These are phyloP conservation scores for Amphiprion clarkii DNA, from an alignment of 2,797 vertebrate species.

Conservation along the genomic window DNA sequence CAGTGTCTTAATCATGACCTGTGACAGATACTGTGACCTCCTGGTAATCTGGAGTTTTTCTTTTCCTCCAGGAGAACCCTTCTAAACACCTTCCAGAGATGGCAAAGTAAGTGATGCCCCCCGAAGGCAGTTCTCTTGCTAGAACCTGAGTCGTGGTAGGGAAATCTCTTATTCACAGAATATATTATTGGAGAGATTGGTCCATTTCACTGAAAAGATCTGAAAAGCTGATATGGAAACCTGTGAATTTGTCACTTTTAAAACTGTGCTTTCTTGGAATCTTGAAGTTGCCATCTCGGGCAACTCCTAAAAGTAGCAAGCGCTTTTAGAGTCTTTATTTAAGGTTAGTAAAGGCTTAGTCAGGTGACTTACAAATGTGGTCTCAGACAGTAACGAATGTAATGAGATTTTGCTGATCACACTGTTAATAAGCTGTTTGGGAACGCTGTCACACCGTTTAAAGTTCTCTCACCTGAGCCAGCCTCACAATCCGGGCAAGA, in stretches of 20 bases:
- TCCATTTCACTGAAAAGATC: background rate
- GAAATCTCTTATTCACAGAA: background rate
- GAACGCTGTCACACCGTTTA: slow-evolving; percentile 26
- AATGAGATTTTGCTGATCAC: slow-evolving; percentile 40
- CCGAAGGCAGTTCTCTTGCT: background rate
- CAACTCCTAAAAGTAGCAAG: slow-evolving; percentile 5
- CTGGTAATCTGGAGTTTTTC: background rate
- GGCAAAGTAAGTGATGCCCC: slow-evolving; percentile 78
- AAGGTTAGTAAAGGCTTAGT: slow-evolving; percentile 31
- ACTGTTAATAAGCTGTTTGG: slow-evolving; percentile 33
- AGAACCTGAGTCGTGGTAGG: background rate
- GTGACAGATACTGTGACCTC: slow-evolving; percentile 20
- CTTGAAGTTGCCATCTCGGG: background rate
- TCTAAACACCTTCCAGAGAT: slow-evolving; percentile 56
- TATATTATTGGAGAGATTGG: background rate
- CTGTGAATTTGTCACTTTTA: background rate
- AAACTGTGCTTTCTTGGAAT: background rate
- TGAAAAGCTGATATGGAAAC: background rate
- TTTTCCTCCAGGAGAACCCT: slow-evolving; percentile 46
- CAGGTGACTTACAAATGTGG: slow-evolving; percentile 13
- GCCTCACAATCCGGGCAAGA: slow-evolving; percentile 50
- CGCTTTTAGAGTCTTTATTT: slow-evolving; percentile 34
- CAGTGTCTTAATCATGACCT: slow-evolving; percentile 22
- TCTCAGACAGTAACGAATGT: slow-evolving; percentile 11
- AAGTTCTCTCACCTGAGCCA: slow-evolving; percentile 47